Evolutionary conservation across 30 jellyfish, hydroid and myxozoan species (phyloP).

Genomic region (Pseudorhiza aurosa): DNA sequence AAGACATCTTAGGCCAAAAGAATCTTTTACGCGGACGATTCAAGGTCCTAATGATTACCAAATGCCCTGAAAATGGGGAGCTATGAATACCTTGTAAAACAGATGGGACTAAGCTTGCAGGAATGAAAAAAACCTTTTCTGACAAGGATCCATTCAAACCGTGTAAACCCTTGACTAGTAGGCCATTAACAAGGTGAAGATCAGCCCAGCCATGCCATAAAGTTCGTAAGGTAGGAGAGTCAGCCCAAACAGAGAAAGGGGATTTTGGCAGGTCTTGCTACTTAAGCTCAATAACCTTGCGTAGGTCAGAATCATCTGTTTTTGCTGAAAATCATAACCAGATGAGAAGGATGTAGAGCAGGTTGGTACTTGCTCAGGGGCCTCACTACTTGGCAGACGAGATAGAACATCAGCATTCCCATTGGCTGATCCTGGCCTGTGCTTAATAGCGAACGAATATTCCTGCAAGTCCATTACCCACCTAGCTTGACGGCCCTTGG

Average conservation of each 20-base stretch:
- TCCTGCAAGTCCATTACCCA: no score
- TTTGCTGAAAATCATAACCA: slow-evolving; percentile 5
- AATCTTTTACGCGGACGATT: no score
- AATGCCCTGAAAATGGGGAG: no score
- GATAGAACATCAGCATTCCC: no score
- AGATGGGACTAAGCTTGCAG: no score
- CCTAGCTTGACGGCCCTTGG: no score
- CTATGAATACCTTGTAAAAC: no score
- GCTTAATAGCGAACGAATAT: no score
- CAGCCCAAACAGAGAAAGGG: slow-evolving; percentile 39
- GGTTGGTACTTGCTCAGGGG: neutral
- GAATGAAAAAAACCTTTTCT: no score
- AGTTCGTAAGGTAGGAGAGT: slow-evolving; percentile 22
- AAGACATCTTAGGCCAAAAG: no score
- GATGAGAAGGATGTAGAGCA: slow-evolving; percentile 34
- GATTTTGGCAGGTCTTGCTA: slow-evolving; percentile 7
- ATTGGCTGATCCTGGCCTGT: no score
- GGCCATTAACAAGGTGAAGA: slow-evolving; percentile 24
- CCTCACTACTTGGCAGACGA: neutral
- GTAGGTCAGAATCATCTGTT: neutral
- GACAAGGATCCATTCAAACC: neutral
- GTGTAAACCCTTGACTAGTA: slow-evolving; percentile 22
- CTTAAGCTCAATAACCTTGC: slow-evolving; percentile 11
- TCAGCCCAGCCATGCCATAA: slow-evolving; percentile 49
- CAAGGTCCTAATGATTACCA: no score